These are phyloP conservation scores for Oriolus oriolus DNA, from an alignment of 2,113 vertebrate species.

Conservation along the genomic window DNA sequence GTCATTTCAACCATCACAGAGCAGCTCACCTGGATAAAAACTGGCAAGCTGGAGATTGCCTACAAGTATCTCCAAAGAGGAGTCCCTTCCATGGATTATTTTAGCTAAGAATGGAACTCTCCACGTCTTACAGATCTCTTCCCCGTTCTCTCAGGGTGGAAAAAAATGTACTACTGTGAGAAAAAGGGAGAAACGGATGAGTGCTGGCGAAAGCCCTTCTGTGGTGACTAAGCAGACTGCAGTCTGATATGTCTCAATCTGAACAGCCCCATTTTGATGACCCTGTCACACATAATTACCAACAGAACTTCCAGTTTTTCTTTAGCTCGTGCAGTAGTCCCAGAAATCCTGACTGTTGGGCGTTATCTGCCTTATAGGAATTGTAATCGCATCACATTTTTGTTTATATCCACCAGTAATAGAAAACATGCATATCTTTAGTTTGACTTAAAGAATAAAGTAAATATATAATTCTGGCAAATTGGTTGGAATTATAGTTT, in stretches of 20 bases:
- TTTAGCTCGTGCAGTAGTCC: neutral
- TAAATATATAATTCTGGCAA: slow-evolving; percentile 81
- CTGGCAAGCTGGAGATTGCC: neutral
- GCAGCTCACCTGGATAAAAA: neutral
- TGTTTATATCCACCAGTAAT: slow-evolving; percentile 73
- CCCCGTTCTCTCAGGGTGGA: neutral
- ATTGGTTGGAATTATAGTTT: slow-evolving; percentile 76
- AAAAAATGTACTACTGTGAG: neutral
- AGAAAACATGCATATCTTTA: slow-evolving; percentile 72
- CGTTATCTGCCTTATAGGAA: slow-evolving; percentile 35
- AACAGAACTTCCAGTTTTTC: slow-evolving; percentile 32
- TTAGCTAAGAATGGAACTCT: neutral
- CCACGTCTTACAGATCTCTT: neutral
- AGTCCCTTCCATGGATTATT: neutral
- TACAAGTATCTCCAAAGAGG: neutral
- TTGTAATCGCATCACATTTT: slow-evolving; percentile 52
- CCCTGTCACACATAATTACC: neutral
- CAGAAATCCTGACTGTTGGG: slow-evolving; percentile 10
- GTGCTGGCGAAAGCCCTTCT: slow-evolving; percentile 1
- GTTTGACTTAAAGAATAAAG: slow-evolving; percentile 75
- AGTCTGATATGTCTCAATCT: slow-evolving; percentile 39
- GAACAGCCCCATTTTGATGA: neutral
- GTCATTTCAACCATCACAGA: neutral
- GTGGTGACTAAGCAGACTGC: slow-evolving; percentile 40
- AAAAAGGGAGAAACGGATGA: neutral